Conservation (phyloP, 30 jellyfish, hydroid and myxozoan genomes). For the Aurelia aurita complex sp. Pacific region DNA sequence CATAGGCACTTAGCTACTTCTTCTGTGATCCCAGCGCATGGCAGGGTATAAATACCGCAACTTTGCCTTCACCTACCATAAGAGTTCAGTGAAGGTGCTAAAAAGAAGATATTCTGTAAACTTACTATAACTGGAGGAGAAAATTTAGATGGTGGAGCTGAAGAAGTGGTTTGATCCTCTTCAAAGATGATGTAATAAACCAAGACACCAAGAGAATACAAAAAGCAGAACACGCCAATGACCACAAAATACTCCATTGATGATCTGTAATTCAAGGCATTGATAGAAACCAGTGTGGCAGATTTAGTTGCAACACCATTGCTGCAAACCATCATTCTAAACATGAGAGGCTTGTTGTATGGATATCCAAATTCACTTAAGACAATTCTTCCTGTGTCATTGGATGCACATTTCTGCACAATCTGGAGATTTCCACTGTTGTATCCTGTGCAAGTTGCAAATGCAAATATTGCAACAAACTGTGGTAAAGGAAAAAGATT, state of each 20-base stretch:
- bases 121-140: conserved; percentile 93
- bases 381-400: background rate
- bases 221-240: conserved; percentile 89
- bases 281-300: background rate
- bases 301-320: background rate
- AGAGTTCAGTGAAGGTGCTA: background rate
- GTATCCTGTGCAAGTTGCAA: conserved; percentile 91
- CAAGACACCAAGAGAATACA: conserved; percentile 75
- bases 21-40: too few relatives aligned
- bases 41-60: background rate
- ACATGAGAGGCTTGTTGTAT: conserved; percentile 26
- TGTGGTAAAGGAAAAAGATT: background rate
- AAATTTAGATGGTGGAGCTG: conserved; percentile 59
- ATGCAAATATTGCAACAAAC: conserved; percentile 95
- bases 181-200: conserved; percentile 78
- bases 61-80: background rate
- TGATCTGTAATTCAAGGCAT: conserved; percentile 49
- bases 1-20: too few relatives aligned
- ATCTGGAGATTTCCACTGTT: conserved; percentile 63
- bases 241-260: conserved; percentile 87
- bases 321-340: conserved; percentile 3
- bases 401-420: conserved; percentile 32
- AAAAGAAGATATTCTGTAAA: background rate
- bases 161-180: conserved; percentile 43
- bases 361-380: conserved; percentile 63